phyloP scores from a whole-genome alignment of 1,140 invertebrate genomes.

The Arion vulgaris region DNA sequence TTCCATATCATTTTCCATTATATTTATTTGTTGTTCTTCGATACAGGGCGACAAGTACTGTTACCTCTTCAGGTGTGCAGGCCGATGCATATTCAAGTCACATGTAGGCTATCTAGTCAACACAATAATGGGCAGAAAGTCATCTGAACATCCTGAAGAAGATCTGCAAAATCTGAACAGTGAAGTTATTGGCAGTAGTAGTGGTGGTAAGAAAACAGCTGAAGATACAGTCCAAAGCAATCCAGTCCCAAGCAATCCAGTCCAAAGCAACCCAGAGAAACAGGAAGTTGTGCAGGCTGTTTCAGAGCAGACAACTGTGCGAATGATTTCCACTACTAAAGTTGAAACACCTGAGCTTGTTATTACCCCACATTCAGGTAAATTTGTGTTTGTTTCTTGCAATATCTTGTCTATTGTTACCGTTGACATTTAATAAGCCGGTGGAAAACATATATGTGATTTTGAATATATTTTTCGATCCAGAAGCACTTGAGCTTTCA shows the following conservation, averaged over 20 bases:
- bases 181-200: background rate
- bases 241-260: background rate
- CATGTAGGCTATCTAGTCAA: constrained; percentile 53
- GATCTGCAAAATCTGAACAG: constrained; percentile 24
- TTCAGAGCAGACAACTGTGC: background rate
- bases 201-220: background rate
- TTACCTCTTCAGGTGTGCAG: constrained; percentile 59
- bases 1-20: too few relatives aligned
- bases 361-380: constrained; percentile 20
- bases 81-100: constrained; percentile 53
- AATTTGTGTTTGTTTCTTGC: too few relatives aligned
- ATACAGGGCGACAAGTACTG: constrained; percentile 54
- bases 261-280: background rate
- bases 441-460: too few relatives aligned
- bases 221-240: background rate
- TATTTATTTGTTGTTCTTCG: background rate
- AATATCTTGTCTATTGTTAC: too few relatives aligned
- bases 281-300: too few relatives aligned
- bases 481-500: too few relatives aligned
- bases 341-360: background rate
- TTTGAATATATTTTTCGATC: too few relatives aligned
- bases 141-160: constrained; percentile 38
- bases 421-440: too few relatives aligned
- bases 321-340: background rate
- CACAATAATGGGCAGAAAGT: constrained; percentile 46